Conservation (phyloP, 2,113 vertebrate genomes). For the Ammodramus savannarum region DNA sequence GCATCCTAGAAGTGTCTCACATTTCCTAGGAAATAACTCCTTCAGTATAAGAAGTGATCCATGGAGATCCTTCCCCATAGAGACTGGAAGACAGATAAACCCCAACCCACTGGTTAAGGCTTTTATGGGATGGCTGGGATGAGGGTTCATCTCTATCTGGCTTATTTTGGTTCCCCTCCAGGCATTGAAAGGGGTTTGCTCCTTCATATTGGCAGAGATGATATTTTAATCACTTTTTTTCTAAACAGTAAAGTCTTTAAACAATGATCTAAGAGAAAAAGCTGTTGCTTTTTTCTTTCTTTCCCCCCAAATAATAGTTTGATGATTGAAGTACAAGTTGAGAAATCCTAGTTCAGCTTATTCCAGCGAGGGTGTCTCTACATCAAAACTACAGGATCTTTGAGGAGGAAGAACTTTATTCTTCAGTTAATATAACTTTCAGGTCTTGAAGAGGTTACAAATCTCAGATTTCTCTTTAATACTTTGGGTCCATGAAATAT, state of each 20-base stretch:
- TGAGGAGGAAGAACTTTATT: neutral
- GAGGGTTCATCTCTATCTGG: neutral
- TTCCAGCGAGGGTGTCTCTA: neutral
- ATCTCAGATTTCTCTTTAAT: neutral
- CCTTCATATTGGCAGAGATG: neutral
- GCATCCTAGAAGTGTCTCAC: neutral
- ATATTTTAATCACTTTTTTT: neutral
- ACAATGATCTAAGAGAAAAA: neutral
- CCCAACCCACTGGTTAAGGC: fast-evolving
- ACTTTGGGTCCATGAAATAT: neutral
- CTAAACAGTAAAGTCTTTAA: neutral
- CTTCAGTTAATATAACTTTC: neutral
- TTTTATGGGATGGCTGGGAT: neutral
- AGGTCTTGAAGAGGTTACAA: neutral
- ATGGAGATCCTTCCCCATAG: neutral
- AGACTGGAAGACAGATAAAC: neutral
- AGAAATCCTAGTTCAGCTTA: neutral
- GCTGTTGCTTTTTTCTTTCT: neutral
- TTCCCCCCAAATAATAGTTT: neutral
- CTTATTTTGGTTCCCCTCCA: neutral
- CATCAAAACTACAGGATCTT: neutral
- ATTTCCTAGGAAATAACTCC: neutral
- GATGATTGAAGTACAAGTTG: neutral
- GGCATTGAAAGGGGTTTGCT: neutral
- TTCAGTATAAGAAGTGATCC: neutral